Percentiles rank a stretch among this genome's conserved stretches.
Conservation (phyloP, 2,888 invertebrate species). For the Lamproptera curius region DNA sequence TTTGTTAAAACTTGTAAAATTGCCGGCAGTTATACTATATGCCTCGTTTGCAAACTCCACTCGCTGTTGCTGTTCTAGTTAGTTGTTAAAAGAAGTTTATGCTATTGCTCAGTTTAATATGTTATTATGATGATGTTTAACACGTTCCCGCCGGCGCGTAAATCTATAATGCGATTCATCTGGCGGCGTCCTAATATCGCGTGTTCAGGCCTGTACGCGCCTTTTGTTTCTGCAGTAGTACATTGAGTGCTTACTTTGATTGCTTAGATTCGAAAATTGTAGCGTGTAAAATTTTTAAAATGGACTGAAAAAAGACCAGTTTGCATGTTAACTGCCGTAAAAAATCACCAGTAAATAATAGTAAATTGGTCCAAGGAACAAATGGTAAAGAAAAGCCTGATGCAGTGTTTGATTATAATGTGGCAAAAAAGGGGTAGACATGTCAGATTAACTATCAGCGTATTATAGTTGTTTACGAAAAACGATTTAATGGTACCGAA, state of each 20-base stretch:
- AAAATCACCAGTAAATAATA: background rate
- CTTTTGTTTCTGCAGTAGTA: no score
- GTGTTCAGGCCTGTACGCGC: no score
- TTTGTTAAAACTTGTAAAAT: background rate
- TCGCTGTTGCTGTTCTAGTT: constrained; percentile 3
- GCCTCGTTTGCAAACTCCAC: constrained; percentile 8
- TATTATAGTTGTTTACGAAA: constrained; percentile 1
- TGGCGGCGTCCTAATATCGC: no score
- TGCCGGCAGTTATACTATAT: constrained; percentile 3
- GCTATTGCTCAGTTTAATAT: background rate
- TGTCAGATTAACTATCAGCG: constrained; percentile 1
- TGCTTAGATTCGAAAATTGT: constrained; percentile 30
- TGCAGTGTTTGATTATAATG: constrained; percentile 6
- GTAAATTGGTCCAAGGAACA: constrained; percentile 5
- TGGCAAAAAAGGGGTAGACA: constrained; percentile 4
- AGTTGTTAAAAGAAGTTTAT: background rate
- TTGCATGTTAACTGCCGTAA: constrained; percentile 16
- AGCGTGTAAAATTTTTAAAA: constrained; percentile 28
- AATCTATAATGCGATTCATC: no score
- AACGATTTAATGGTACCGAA: no score
- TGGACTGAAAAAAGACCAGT: constrained; percentile 27
- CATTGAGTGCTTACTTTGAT: no score
- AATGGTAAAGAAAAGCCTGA: constrained; percentile 3
- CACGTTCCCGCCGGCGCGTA: no score
- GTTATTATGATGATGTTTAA: no score